Evolutionary conservation across 2,797 vertebrate species (phyloP), one percentile per base, ranked within the genome.

Genomic region (Anguilla pacifica): DNA sequence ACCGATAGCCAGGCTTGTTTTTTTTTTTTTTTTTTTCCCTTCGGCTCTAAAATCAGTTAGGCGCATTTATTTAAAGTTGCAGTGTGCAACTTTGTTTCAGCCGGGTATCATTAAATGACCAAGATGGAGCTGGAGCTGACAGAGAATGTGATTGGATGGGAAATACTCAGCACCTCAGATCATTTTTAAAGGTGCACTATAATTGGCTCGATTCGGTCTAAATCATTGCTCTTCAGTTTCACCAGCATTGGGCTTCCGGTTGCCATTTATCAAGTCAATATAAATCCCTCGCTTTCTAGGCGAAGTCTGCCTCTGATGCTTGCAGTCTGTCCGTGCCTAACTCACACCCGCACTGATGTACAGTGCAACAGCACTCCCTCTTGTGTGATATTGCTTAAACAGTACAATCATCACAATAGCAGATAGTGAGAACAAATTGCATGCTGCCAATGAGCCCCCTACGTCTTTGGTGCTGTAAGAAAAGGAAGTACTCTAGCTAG

Each of bases 1-100:
- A 74, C 86, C 89, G 87, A 93, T 51, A 85, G 79, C 43, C 11
- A 53, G 10, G 72, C 51, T 83, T 72, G 28, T 46, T 85, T 4
- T 28, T 49, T 72, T 70, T 13, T 13, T 46, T 85, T 4, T 28
- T 49, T 72, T 70, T 31, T 11, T 49, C 70, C 39, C 77, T 59
- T 53, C 55, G 6, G 64, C n/a, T 86, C 64, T n/a, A 17, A 35
- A 77, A 86, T 86, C 4, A 6, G 28, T 51, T 6, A 53, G 10
- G 61, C 13, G 13, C 15, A 28, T 39, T n/a, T 25, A 28, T 39
- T n/a, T 25, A 70, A 85, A 64, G 55, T 25, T 17, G 1, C 39
- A 82, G 35, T n/a, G 4, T 9, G 17, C 39, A 82, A 22, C 39
- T 43, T 19, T 82, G 10, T 7, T 51, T 22, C 39, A 19, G 2